Conservation (phyloP, 2,888 invertebrate genomes). For the Eupeodes luniger region DNA sequence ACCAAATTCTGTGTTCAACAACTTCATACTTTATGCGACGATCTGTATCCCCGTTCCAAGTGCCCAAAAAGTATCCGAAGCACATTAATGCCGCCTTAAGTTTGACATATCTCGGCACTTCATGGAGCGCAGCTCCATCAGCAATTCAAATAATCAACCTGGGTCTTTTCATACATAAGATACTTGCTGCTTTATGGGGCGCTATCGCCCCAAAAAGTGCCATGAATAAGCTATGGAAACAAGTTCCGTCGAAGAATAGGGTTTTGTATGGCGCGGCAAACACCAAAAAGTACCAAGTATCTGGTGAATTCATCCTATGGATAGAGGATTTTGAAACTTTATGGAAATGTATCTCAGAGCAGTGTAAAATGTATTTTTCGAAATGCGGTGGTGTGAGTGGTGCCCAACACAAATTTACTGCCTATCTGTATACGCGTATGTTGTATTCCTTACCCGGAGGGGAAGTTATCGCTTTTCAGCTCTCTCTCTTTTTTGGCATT, state of each 20-base stretch:
- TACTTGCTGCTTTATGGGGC: slow-evolving; percentile 81
- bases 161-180: slow-evolving; percentile 76
- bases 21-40: slow-evolving; percentile 79
- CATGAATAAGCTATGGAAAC: slow-evolving; percentile 78
- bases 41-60: slow-evolving; percentile 82
- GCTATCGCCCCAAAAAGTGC: slow-evolving; percentile 81
- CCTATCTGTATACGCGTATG: slow-evolving; percentile 34
- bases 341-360: slow-evolving; percentile 77
- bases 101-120: slow-evolving; percentile 83
- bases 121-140: slow-evolving; percentile 82
- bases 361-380: slow-evolving; percentile 78
- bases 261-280: slow-evolving; percentile 54
- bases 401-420: slow-evolving; percentile 57
- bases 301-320: slow-evolving; percentile 41
- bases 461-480: slow-evolving; percentile 42
- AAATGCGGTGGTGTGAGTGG: slow-evolving; percentile 60
- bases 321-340: slow-evolving; percentile 67
- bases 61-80: slow-evolving; percentile 82
- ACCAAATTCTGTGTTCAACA: slow-evolving; percentile 60
- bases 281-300: slow-evolving; percentile 70
- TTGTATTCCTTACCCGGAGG: slow-evolving; percentile 68
- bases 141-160: slow-evolving; percentile 74
- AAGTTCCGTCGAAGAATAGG: not conserved
- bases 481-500: slow-evolving; percentile 52
- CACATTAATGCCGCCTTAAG: slow-evolving; percentile 78